Conservation (phyloP, 1,140 invertebrate species). For the Cyclina sinensis region DNA sequence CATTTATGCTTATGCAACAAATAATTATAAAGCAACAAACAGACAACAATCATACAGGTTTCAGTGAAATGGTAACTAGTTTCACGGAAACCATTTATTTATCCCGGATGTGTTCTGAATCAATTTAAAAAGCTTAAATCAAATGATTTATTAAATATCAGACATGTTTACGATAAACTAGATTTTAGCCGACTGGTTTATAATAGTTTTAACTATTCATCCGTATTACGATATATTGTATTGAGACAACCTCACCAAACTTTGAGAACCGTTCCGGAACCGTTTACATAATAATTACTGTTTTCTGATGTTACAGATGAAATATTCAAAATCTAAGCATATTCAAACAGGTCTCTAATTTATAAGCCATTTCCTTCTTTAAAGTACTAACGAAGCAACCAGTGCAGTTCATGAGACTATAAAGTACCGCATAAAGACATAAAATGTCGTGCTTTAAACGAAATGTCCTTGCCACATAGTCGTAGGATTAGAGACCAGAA, state of each 20-base stretch:
- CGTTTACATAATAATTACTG: slow-evolving; percentile 8
- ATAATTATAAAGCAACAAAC: too few species aligned
- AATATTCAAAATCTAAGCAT: neutral
- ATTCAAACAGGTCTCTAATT: neutral
- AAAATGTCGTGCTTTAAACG: slow-evolving; percentile 23
- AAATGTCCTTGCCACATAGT: slow-evolving; percentile 11
- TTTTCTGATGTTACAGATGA: slow-evolving; percentile 9
- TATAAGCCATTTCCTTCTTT: slow-evolving; percentile 10
- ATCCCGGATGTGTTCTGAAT: neutral
- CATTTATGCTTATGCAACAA: too few species aligned
- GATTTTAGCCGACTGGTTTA: neutral
- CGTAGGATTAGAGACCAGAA: slow-evolving; percentile 16
- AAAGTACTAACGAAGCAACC: neutral
- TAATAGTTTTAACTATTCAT: neutral
- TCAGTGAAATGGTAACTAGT: too few species aligned
- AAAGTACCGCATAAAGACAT: slow-evolving; percentile 28
- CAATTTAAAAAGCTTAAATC: neutral
- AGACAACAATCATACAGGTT: too few species aligned
- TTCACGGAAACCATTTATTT: too few species aligned
- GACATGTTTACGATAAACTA: too few species aligned
- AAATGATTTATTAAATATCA: neutral
- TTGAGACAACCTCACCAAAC: neutral
- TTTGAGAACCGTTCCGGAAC: slow-evolving; percentile 34
- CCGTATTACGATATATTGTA: neutral
- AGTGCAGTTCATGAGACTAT: slow-evolving; percentile 12